A percentile compares a stretch with the other conserved stretches of the same genome.
Conservation (phyloP, 1,140 invertebrate species). For the Drosophila rufa region DNA sequence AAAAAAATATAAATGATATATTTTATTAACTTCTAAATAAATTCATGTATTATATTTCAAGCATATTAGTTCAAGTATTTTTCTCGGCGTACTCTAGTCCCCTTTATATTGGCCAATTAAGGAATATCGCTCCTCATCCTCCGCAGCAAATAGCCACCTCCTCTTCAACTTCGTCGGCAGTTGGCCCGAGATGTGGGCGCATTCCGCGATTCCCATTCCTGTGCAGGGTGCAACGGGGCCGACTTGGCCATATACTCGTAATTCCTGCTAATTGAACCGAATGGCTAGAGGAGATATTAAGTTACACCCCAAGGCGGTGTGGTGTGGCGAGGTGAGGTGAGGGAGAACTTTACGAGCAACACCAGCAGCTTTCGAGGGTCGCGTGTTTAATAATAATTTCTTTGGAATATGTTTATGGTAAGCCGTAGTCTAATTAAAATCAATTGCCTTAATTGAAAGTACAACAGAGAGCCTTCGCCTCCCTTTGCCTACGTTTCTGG, state of each 20-base stretch:
- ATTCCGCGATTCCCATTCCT: slow-evolving; percentile 35
- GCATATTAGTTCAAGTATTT: not conserved
- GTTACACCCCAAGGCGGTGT: slow-evolving; percentile 51
- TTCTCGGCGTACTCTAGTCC: slow-evolving; percentile 19
- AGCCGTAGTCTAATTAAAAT: slow-evolving; percentile 84
- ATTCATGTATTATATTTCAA: not conserved
- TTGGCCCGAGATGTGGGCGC: slow-evolving; percentile 77
- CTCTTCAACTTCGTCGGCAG: slow-evolving; percentile 46
- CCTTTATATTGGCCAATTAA: slow-evolving; percentile 63
- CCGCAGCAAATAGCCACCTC: not conserved
- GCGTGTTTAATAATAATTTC: slow-evolving; percentile 83
- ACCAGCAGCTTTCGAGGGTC: slow-evolving; percentile 57
- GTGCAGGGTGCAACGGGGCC: slow-evolving; percentile 58
- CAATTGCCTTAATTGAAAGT: slow-evolving; percentile 83
- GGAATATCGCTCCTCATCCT: slow-evolving; percentile 47
- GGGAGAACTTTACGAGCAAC: slow-evolving; percentile 23
- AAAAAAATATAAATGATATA: not conserved
- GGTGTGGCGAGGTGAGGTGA: slow-evolving; percentile 38
- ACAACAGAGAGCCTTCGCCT: slow-evolving; percentile 54
- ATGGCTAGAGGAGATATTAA: slow-evolving; percentile 68
- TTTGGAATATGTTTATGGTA: slow-evolving; percentile 72
- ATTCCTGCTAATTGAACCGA: slow-evolving; percentile 78
- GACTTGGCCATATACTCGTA: slow-evolving; percentile 65
- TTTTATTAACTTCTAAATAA: not conserved
- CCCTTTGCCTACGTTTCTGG: slow-evolving; percentile 3